Evolutionary conservation across 2,113 vertebrate species (phyloP), one percentile per base, ranked within the genome.

Genomic region (Ranitomeya variabilis): DNA sequence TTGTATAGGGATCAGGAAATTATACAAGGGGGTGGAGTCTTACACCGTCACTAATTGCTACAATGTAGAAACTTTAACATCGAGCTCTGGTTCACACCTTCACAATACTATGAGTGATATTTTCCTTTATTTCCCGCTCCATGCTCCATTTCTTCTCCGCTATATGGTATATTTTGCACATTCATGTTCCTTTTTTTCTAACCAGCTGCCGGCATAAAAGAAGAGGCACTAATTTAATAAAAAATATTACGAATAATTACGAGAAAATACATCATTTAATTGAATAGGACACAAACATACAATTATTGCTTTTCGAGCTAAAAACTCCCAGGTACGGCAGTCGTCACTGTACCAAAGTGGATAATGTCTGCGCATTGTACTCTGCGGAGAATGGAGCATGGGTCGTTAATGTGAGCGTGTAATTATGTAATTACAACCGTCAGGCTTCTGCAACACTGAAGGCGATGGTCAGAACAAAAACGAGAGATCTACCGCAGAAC

Each of bases 361-460:
- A 88, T 66, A 66, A 88, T 83, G 57, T 57, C 23, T 59, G 55
- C 31, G 52, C 52, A 81, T 87, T 87, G 86, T 87, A 51, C 26
- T 71, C 64, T 4, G 66, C 45, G 11, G 45, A 66, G 69, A 88
- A 88, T 31, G n/a, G 57, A 18, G 66, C 60, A 57, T 45, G 18
- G 37, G 37, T 83, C 54, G 62, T 83, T 66, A 88, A n/a, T n/a
- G n/a, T n/a, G n/a, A n/a, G 59, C 37, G 16, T 21, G 71, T 84
- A 67, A 88, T 88, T 83, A 88, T 84, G 59, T 77, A 19, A 88
- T 88, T 88, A 88, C 71, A 77, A 37, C 26, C 26, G 57, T 21
- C 16, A 64, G 19, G 37, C 54, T n/a, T 45, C 71, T 10, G 59
- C 12, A 86, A 86, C 78, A 77, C 60, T 52, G 55, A 54, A 37